Evolutionary conservation across 2,113 vertebrate species (phyloP).

Genomic region (Drymodes brunneopygia): DNA sequence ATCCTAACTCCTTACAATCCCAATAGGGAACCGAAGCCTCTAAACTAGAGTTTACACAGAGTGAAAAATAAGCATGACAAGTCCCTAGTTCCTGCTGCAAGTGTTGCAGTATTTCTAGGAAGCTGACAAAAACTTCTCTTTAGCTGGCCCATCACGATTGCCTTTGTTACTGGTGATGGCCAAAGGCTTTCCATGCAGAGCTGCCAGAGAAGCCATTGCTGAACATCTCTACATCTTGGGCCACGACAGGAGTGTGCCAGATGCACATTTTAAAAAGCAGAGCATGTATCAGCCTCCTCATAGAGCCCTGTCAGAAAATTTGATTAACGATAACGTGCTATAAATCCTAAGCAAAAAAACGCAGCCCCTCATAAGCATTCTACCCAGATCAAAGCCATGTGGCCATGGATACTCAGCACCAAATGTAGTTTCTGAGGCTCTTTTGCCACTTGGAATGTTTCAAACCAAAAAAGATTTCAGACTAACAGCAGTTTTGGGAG

Average conservation of each 20-base stretch:
- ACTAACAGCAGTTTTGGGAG: background rate
- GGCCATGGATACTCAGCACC: background rate
- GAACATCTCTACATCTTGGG: background rate
- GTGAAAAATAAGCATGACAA: background rate
- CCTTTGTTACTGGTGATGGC: background rate
- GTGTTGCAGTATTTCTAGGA: background rate
- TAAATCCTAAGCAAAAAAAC: conserved; percentile 30
- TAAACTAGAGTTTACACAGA: background rate
- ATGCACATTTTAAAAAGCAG: conserved; percentile 10
- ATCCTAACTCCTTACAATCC: background rate
- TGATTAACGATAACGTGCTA: background rate
- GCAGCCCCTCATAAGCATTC: background rate
- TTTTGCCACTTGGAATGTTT: conserved; percentile 34
- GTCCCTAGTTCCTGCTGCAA: background rate
- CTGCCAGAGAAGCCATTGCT: background rate
- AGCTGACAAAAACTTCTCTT: background rate
- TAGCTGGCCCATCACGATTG: background rate
- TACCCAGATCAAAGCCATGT: conserved; percentile 57
- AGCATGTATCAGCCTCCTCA: background rate
- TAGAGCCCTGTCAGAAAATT: conserved; percentile 6
- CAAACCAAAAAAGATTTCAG: conserved; percentile 5
- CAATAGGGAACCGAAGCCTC: background rate
- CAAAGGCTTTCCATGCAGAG: background rate
- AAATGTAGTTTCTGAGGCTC: conserved; percentile 37
- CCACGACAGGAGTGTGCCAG: background rate